Base-by-base conservation (phyloP, 1,140 invertebrate genomes). In the Ylistrum balloti region DNA sequence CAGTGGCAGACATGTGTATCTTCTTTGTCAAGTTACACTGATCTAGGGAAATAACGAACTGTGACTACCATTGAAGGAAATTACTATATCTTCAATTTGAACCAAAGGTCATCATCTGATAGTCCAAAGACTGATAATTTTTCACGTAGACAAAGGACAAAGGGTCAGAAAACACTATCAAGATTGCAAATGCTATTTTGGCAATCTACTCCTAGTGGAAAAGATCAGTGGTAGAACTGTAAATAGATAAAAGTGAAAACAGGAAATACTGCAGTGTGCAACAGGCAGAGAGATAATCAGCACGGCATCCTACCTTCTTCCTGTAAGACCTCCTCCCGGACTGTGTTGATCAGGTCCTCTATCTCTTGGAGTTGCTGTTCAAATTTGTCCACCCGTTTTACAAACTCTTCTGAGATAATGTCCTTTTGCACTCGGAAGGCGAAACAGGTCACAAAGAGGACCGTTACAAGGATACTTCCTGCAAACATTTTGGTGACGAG, bases 21-120 rank as follows among this genome's bases (percentile, higher is more conserved):
- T 1, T 9, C 41, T 45, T 28, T 74, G n/a, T 28, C 56, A 28
- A 5, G 22, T 1, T 74, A 74, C 28, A 74, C 22, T n/a, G n/a
- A 74, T 28, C 22, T 74, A 74, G 28, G 56, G 22, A n/a, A 28
- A 74, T 74, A 74, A 45, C 17, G 41, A 45, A 28, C 56, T 74
- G 56, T 74, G 22, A 74, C 56, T 74, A 5, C 56, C 56, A 74
- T 1, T n/a, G 28, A 74, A 74, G 56, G 56, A 74, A 74, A 74
- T 74, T 22, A 1, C 5, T 1, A 74, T 74, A 74, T 45, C 41
- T 45, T 45, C 41, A 45, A 45, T 45, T 45, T 45, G 41, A 45
- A 45, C 56, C 56, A 28, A 74, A 74, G 56, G 56, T 74, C 56
- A 74, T 28, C n/a, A 20, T 48, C n/a, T 74, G 56, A 74, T 74